phyloP scores from a whole-genome alignment of 23 tunicate genomes.

The Phallusia fumigata region DNA sequence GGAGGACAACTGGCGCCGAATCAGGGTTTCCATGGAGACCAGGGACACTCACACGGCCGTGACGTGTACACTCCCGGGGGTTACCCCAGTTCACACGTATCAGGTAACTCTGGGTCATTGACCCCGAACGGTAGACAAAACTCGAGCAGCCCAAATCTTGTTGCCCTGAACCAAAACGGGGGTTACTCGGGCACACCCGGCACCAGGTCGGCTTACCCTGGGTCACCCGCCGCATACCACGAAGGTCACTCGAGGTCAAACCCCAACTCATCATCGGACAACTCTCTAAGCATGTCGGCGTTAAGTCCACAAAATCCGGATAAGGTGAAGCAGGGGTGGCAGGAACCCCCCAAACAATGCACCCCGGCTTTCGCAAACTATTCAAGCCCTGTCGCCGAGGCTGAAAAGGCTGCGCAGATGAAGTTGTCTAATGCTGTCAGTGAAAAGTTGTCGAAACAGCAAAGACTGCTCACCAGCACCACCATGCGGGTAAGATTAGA shows the following conservation, averaged over 20 bases:
- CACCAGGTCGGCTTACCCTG: background rate
- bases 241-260: background rate
- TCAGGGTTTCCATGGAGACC: background rate
- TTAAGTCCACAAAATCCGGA: constrained; percentile 18
- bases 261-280: background rate
- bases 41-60: background rate
- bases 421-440: background rate
- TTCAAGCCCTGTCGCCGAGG: constrained; percentile 24
- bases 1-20: background rate
- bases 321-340: background rate
- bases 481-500: background rate
- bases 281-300: constrained; percentile 29
- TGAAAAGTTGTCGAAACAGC: background rate
- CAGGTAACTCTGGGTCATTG: constrained; percentile 7
- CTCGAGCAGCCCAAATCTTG: background rate
- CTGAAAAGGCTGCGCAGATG: background rate
- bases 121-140: background rate
- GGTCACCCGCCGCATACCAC: background rate
- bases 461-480: background rate
- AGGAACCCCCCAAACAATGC: constrained; percentile 17
- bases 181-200: background rate
- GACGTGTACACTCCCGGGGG: background rate
- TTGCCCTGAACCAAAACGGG: background rate
- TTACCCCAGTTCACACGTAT: background rate
- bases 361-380: constrained; percentile 47